Base-by-base conservation (phyloP, 2,113 vertebrate genomes). In the Cyprinodon brontotheroides region DNA sequence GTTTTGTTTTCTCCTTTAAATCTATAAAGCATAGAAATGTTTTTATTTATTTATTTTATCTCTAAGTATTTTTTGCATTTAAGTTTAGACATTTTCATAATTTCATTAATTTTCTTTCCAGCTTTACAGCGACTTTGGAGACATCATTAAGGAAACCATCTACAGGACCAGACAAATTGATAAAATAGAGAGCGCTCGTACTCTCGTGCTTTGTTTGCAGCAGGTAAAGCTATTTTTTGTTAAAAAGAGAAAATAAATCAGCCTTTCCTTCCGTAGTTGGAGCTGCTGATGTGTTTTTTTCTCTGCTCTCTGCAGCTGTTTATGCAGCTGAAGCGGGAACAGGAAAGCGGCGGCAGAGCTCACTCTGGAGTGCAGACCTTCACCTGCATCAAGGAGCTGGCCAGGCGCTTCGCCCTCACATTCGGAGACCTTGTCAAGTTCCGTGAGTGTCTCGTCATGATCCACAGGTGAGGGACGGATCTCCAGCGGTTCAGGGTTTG, bases 111-210 rank as follows among this genome's bases (percentile, higher is more conserved):
- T 63, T 68, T 37, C 37, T 13, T 82, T 37, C 20, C 86, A 98
- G 96, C 93, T 92, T 65, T 95, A 95, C 81, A 95, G 90, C 57
- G 94, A 96, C 85, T 97, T 96, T 79, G 96, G 96, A 37, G 97
- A 98, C 89, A 97, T 98, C 91, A 96, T 97, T 90, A 97, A 96
- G 85, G 96, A 97, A 91, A 96, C 86, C 0, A 80, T 97, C 81
- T 95, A 90, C 90, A 88, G 94, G 87, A 96, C 89, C 0, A 92
- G 96, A 77, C 95, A 95, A 80, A 93, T 80, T 20, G 94, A 97
- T 87, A 96, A 93, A 91, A 94, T 96, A 3, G 93, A 95, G 85
- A 95, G 95, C 10, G 89, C 96, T 65, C 96, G 93, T 63, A 94
- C 95, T 0, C 83, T 97, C 84, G 91, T 96, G 77, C 94, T 96